Percentiles rank a stretch among this genome's conserved stretches.
phyloP scores from a whole-genome alignment of 2,888 invertebrate species.

The Hypselothyrea guttata region DNA sequence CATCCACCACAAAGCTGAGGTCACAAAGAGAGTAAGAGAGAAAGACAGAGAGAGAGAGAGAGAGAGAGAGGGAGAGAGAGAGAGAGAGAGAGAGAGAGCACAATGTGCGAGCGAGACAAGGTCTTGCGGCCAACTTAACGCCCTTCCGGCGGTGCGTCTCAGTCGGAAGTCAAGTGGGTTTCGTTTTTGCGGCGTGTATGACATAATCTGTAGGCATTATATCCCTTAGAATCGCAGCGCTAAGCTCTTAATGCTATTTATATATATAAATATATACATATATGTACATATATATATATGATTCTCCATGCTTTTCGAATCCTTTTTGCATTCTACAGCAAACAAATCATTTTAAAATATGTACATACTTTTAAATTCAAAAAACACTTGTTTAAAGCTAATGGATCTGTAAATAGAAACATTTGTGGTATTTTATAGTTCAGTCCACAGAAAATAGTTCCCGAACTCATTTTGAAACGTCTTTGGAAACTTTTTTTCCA shows the following conservation, averaged over 20 bases:
- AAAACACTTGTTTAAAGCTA: too few species aligned
- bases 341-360: too few species aligned
- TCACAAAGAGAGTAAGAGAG: constrained; percentile 31
- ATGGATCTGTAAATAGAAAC: too few species aligned
- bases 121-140: constrained; percentile 8
- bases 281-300: too few species aligned
- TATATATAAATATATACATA: not conserved
- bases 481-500: too few species aligned
- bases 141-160: constrained; percentile 26
- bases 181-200: constrained; percentile 11
- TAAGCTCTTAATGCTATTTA: not conserved
- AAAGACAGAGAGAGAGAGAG: constrained; percentile 18
- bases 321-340: too few species aligned
- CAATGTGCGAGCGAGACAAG: too few species aligned
- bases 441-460: too few species aligned
- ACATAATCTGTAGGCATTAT: constrained; percentile 38
- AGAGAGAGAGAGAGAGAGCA: not conserved
- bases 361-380: too few species aligned
- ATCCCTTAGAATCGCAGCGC: constrained; percentile 7
- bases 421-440: too few species aligned
- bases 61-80: constrained; percentile 1
- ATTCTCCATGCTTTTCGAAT: too few species aligned
- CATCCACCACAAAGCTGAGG: constrained; percentile 50
- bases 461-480: too few species aligned
- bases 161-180: constrained; percentile 75